Base-by-base conservation (phyloP, 2,888 invertebrate genomes). In the Parascotia fuliginaria region DNA sequence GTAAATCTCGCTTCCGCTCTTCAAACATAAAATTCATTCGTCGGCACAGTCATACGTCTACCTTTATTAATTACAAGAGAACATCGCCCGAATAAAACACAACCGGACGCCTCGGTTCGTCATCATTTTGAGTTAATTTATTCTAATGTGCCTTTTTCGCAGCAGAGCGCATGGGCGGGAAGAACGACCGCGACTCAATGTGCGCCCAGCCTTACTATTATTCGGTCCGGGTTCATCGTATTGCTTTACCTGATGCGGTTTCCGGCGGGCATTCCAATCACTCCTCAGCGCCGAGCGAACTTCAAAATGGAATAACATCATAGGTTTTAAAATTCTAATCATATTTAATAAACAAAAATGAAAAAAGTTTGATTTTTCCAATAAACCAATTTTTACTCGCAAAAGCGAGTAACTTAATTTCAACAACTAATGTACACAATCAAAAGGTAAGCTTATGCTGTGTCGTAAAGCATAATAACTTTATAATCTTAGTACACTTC, bases 211-310 rank as follows among this genome's bases (percentile, higher is more conserved):
- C 65, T 69, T 65, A 66, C 44, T 52, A 43, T n/a, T n/a, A n/a
- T 31, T 54, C 51, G 63, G 60, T 54, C 63, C 65, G 64, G 65
- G 75, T 72, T 76, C 75, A 74, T 71, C 69, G 75, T 70, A 75
- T 75, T 64, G 75, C 63, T 76, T 77, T 87, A 87, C 89, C 87
- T 88, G 87, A 70, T 73, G 78, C 76, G 79, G 82, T 85, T 87
- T 89, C 88, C 89, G 87, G 82, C 77, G 79, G 69, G 72, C 83
- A 86, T 86, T 81, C 86, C 85, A 61, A 71, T 57, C 73, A 69
- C 66, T 70, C 67, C 65, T 59, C 62, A 58, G 55, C 27, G 60
- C 56, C 57, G 44, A 50, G 52, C 49, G 47, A 59, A 62, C 59
- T 34, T 64, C 54, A 51, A 62, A 68, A 64, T 59, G 55, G 55